phyloP scores from a whole-genome alignment of 1,140 invertebrate genomes.

The Sminthurinus signatus region DNA sequence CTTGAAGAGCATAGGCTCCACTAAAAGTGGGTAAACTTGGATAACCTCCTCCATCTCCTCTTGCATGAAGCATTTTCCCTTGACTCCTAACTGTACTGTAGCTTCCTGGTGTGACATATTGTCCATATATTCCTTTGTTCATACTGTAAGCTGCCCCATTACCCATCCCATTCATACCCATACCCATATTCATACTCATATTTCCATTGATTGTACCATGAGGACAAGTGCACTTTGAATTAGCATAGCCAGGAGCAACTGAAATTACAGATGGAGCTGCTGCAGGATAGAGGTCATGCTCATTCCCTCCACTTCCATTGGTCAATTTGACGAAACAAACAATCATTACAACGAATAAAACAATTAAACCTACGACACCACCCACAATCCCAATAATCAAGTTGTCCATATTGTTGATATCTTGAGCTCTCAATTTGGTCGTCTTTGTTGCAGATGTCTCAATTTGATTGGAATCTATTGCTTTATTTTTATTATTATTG shows the following conservation, averaged over 20 bases:
- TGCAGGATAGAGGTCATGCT: conserved; percentile 14
- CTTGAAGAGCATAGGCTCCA: conserved; percentile 21
- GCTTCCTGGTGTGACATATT: conserved; percentile 1
- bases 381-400: conserved; percentile 86
- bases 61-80: conserved; percentile 11
- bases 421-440: conserved; percentile 43
- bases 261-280: conserved; percentile 31
- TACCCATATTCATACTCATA: no score
- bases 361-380: conserved; percentile 82
- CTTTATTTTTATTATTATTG: background rate
- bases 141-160: no score
- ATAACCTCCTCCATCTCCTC: no score
- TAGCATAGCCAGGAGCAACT: conserved; percentile 12
- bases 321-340: conserved; percentile 64
- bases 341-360: conserved; percentile 76
- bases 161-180: no score
- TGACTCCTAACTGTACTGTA: conserved; percentile 20
- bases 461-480: background rate
- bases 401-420: conserved; percentile 76
- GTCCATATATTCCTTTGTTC: no score
- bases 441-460: conserved; percentile 41
- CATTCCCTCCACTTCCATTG: conserved; percentile 5
- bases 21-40: conserved; percentile 12
- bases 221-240: conserved; percentile 36
- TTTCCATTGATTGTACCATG: conserved; percentile 18